These are phyloP conservation scores for Ladona fulva DNA, from an alignment of 1,140 invertebrate species.

Conservation along the genomic window DNA sequence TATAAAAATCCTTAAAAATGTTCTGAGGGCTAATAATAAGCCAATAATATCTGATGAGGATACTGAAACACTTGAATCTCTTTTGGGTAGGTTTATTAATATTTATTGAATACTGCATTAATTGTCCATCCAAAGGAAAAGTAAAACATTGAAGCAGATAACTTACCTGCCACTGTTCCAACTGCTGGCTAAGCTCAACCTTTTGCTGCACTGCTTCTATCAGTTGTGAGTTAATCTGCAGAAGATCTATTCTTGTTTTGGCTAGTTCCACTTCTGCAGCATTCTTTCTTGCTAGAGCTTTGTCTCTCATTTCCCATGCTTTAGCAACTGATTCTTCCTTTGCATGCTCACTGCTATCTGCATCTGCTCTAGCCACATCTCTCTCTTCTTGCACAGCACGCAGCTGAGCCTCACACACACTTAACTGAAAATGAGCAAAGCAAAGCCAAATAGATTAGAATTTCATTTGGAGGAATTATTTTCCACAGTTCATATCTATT, in stretches of 20 bases:
- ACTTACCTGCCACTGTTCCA: constrained; percentile 89
- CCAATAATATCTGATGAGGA: too few relatives aligned
- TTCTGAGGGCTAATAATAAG: too few relatives aligned
- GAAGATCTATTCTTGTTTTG: constrained; percentile 77
- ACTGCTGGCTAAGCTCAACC: constrained; percentile 83
- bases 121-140: too few relatives aligned
- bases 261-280: constrained; percentile 79
- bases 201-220: constrained; percentile 93
- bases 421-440: constrained; percentile 44
- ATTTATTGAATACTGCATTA: too few relatives aligned
- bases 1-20: too few relatives aligned
- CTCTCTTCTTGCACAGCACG: constrained; percentile 68
- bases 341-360: constrained; percentile 24
- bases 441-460: neutral
- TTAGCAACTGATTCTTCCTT: constrained; percentile 68
- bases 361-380: constrained; percentile 64
- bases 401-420: constrained; percentile 73
- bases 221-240: constrained; percentile 86
- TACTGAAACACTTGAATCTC: neutral
- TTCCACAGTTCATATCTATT: constrained; percentile 13
- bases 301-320: constrained; percentile 74
- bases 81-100: neutral
- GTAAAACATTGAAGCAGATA: too few relatives aligned
- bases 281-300: constrained; percentile 78
- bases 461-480: constrained; percentile 14